phyloP scores from a whole-genome alignment of 2,797 vertebrate genomes.

The Falco cherrug region DNA sequence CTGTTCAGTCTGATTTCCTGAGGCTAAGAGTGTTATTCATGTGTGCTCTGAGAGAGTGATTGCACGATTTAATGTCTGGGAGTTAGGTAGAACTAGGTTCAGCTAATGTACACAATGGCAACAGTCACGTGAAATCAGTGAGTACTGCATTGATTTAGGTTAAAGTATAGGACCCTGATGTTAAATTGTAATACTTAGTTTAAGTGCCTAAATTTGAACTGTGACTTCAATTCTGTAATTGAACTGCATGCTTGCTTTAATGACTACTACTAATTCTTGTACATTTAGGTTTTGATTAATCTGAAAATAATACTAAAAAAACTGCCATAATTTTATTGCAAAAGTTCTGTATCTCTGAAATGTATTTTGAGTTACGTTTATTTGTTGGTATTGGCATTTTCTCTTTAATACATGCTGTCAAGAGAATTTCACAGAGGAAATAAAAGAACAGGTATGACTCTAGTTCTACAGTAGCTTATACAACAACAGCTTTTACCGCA shows the following conservation, averaged over 20 bases:
- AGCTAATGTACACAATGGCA: neutral
- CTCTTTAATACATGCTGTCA: neutral
- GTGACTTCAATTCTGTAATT: neutral
- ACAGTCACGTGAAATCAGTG: neutral
- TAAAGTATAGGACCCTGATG: neutral
- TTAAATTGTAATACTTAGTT: neutral
- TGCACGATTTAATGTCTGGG: neutral
- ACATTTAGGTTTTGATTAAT: neutral
- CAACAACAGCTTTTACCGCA: neutral
- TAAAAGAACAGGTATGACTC: neutral
- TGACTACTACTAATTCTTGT: neutral
- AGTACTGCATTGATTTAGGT: neutral
- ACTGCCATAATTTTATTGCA: neutral
- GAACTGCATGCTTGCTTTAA: neutral
- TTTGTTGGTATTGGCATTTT: neutral
- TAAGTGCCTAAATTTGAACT: neutral
- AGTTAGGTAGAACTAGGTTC: neutral
- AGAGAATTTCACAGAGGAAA: neutral
- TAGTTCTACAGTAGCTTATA: neutral
- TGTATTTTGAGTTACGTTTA: neutral
- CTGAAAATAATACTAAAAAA: neutral
- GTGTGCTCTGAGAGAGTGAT: neutral
- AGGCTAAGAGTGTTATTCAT: neutral
- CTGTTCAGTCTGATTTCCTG: neutral
- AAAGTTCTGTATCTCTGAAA: neutral